A percentile compares a stretch with the other conserved stretches of the same genome.
phyloP scores from a whole-genome alignment of 2,888 invertebrate species.

The Chalcosyrphus nemorum region DNA sequence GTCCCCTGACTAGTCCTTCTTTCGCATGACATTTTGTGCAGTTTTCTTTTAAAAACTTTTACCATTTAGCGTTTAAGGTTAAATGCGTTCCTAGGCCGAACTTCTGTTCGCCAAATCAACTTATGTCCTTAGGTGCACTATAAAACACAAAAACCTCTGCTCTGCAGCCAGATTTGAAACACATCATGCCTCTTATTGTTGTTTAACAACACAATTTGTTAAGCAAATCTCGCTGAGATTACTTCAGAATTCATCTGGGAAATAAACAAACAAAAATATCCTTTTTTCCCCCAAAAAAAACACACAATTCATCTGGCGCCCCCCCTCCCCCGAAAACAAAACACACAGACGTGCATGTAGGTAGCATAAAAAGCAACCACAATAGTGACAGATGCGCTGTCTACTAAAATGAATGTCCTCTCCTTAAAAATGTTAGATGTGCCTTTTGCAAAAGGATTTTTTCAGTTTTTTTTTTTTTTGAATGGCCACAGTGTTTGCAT shows the following conservation, averaged over 20 bases:
- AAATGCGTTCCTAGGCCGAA: no score
- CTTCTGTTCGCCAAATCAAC: no score
- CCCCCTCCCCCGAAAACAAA: neutral
- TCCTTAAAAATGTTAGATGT: constrained; percentile 19
- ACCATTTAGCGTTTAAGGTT: no score
- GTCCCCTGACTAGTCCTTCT: no score
- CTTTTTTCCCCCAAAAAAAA: neutral
- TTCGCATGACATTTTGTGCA: no score
- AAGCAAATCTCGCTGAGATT: constrained; percentile 3
- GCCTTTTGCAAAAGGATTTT: constrained; percentile 30
- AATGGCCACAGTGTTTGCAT: constrained; percentile 42
- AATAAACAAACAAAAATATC: constrained; percentile 29
- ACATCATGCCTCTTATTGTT: neutral
- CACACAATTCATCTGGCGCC: neutral
- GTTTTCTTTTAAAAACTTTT: no score
- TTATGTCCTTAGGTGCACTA: no score
- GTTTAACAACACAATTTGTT: constrained; percentile 21
- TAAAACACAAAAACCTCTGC: no score
- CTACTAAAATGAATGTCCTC: constrained; percentile 41
- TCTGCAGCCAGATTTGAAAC: neutral
- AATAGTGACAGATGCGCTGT: constrained; percentile 53
- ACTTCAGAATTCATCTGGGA: constrained; percentile 21
- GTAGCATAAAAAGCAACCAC: neutral
- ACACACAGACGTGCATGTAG: neutral
- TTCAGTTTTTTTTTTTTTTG: no score